Base-by-base conservation (phyloP, 2,797 vertebrate genomes). In the Xerus rutilus region DNA sequence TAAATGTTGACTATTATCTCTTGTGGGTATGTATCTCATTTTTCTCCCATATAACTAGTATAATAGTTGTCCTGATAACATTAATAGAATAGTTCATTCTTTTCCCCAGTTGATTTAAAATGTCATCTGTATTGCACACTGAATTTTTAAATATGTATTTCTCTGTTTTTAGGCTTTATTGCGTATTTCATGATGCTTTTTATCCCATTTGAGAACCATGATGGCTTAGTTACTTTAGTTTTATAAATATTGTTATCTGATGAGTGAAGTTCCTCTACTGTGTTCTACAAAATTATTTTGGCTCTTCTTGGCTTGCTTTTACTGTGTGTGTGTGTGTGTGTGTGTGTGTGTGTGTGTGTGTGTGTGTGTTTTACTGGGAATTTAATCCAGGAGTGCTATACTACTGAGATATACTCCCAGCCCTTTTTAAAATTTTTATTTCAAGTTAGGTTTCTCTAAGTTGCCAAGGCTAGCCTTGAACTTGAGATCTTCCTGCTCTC, bases 231-330 rank as follows among this genome's bases (percentile, higher is more conserved):
- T 86, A 62, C 15, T 72, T 4, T 81, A 79, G 83, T 85, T 82
- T 86, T 93, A 21, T 67, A 62, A 87, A 59, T 91, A 72, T 28
- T 65, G 18, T 21, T 30, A 86, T 49, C 25, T 81, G 49, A 74
- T 39, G 32, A 86, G 14, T 89, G 21, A 21, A 88, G 45, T 76
- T 62, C 25, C 32, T 47, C 92, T 87, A 54, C 28, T 95, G 95
- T 59, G 32, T 86, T 93, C 15, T 89, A 35, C 1, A 47, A 52
- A 82, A 88, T 91, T 93, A 72, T 81, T 89, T 91, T 88, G 69
- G 5, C n/a, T 79, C 23, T 91, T 96, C 32, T 39, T 93, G 39
- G 6, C 43, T 65, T 82, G 57, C 23, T 49, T 59, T 94, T 91
- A 15, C 57, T 59, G 6, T 59, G 57, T 59, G 7, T 59, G 57